Conservation (phyloP, 2,797 vertebrate genomes). For the Manis crassicaudata region DNA sequence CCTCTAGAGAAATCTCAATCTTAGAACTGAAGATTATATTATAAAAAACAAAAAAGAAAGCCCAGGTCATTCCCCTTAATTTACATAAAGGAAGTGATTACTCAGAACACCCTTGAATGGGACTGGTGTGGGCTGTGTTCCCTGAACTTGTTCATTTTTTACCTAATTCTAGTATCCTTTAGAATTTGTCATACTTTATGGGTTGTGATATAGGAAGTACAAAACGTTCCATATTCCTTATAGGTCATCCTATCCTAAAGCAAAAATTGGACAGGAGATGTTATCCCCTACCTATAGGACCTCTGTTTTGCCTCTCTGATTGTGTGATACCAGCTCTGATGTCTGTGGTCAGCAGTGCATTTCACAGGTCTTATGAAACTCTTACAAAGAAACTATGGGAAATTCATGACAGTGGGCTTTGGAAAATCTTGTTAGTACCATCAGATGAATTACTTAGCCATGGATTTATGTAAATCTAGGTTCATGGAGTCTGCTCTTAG, state of each 20-base stretch:
- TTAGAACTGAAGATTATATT: neutral
- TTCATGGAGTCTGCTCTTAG: neutral
- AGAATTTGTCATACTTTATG: slow-evolving; percentile 10
- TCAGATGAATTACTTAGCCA: neutral
- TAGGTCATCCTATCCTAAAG: slow-evolving; percentile 21
- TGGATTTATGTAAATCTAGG: neutral
- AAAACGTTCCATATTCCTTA: neutral
- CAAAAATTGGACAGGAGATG: neutral
- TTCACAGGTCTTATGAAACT: neutral
- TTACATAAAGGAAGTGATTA: slow-evolving; percentile 6
- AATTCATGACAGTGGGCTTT: slow-evolving; percentile 6
- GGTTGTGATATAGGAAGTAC: neutral
- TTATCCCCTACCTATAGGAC: neutral
- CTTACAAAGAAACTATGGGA: neutral
- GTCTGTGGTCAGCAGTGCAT: neutral
- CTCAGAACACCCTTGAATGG: neutral
- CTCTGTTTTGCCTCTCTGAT: neutral
- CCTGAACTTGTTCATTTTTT: slow-evolving; percentile 31
- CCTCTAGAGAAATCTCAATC: neutral
- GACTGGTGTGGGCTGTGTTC: neutral
- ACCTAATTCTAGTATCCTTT: neutral
- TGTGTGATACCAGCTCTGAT: neutral
- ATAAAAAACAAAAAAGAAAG: slow-evolving; percentile 27
- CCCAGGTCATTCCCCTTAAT: neutral
- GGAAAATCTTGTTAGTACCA: neutral